phyloP scores from a whole-genome alignment of 2,113 vertebrate genomes.

The Megatriorchis doriae region DNA sequence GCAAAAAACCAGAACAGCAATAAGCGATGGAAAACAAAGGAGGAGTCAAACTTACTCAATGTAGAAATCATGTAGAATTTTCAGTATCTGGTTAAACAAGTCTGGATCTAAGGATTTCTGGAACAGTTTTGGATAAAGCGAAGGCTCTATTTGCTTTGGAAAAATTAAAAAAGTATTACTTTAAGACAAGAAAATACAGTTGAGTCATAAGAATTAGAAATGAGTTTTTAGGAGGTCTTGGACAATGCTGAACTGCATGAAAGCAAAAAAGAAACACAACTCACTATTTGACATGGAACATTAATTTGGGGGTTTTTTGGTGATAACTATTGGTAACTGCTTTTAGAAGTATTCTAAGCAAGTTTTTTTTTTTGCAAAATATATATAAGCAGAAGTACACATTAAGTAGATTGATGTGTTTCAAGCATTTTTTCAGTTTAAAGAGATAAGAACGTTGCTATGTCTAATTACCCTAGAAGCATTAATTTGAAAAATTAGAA shows the following conservation, averaged over 20 bases:
- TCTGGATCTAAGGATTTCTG: slow-evolving; percentile 90
- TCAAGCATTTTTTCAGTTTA: not conserved
- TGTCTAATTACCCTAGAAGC: not conserved
- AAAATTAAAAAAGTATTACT: not conserved
- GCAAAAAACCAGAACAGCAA: not conserved
- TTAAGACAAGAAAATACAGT: not conserved
- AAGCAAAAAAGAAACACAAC: not conserved
- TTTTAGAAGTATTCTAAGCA: not conserved
- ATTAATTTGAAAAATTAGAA: not conserved
- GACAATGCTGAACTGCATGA: not conserved
- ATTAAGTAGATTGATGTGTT: not conserved
- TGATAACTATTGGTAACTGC: not conserved
- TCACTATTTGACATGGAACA: not conserved
- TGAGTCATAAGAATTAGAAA: not conserved
- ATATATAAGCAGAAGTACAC: not conserved
- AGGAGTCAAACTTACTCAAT: slow-evolving; percentile 79
- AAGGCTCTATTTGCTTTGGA: slow-evolving; percentile 88
- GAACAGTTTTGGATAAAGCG: slow-evolving; percentile 81
- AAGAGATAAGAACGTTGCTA: not conserved
- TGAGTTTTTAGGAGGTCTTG: not conserved
- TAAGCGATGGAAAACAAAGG: not conserved
- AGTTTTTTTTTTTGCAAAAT: not conserved
- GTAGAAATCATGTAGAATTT: slow-evolving; percentile 83
- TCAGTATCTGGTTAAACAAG: slow-evolving; percentile 87
- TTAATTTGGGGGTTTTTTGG: not conserved